phyloP scores from a whole-genome alignment of 2,888 invertebrate species.

The Drosophila sordidula region DNA sequence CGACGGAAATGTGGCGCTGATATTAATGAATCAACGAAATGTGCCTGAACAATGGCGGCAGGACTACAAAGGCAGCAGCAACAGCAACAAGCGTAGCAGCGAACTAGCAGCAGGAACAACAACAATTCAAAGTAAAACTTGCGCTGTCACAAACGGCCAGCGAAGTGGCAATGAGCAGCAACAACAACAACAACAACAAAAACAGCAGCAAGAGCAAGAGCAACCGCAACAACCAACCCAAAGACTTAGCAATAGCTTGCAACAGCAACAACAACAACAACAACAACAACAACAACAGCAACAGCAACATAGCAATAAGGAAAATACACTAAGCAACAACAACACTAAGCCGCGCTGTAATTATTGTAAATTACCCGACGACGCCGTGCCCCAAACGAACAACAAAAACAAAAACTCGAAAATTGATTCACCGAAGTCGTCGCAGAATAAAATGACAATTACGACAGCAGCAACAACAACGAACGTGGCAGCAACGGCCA shows the following conservation, averaged over 20 bases:
- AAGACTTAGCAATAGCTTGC: conserved; percentile 82
- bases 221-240: conserved; percentile 75
- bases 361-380: conserved; percentile 81
- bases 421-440: conserved; percentile 77
- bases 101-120: conserved; percentile 49
- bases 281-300: conserved; percentile 67
- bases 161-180: conserved; percentile 72
- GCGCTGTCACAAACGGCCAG: conserved; percentile 74
- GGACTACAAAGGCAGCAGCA: conserved; percentile 73
- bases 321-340: conserved; percentile 72
- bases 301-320: conserved; percentile 77
- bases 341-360: conserved; percentile 76
- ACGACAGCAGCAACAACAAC: conserved; percentile 67
- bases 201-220: conserved; percentile 53
- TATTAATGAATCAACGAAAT: conserved; percentile 80
- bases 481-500: conserved; percentile 59
- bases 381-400: conserved; percentile 76
- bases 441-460: conserved; percentile 80
- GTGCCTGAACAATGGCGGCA: conserved; percentile 75
- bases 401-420: conserved; percentile 64
- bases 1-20: conserved; percentile 79
- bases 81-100: conserved; percentile 48
- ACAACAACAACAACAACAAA: conserved; percentile 45
- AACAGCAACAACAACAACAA: conserved; percentile 53
- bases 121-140: conserved; percentile 67